Evolutionary conservation across 2,797 vertebrate genomes (phyloP).

Genomic region (Heteromormyrus szaboi): DNA sequence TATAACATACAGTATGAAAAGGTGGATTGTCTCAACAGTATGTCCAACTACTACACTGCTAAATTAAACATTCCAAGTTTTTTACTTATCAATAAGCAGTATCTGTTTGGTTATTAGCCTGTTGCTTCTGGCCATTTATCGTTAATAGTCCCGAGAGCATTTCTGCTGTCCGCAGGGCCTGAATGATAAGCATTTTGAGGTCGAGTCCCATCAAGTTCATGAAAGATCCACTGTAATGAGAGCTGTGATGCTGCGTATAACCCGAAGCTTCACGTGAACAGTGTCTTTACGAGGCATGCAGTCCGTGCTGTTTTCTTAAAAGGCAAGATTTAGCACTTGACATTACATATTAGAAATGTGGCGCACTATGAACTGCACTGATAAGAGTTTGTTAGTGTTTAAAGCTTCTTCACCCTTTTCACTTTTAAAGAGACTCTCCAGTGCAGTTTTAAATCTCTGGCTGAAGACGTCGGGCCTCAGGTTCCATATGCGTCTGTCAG

Average conservation of each 20-base stretch:
- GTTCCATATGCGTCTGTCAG: neutral
- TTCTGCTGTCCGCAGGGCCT: neutral
- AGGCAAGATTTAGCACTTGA: neutral
- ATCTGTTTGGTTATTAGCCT: neutral
- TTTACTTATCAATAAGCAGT: neutral
- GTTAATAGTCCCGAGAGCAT: neutral
- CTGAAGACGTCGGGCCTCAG: neutral
- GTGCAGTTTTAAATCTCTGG: neutral
- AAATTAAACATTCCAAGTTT: neutral
- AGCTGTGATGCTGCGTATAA: neutral
- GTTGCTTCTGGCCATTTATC: neutral
- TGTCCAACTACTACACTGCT: neutral
- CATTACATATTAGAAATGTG: neutral
- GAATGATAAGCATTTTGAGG: neutral
- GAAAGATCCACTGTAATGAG: neutral
- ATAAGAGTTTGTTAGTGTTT: constrained; percentile 33
- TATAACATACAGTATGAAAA: neutral
- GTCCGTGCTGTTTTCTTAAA: neutral
- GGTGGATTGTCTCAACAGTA: neutral
- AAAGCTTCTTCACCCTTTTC: neutral
- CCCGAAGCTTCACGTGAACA: neutral
- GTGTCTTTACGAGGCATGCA: neutral
- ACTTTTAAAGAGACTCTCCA: neutral
- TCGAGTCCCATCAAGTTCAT: neutral
- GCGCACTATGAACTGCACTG: constrained; percentile 50